A percentile compares a stretch with the other conserved stretches of the same genome.
Conservation (phyloP, 1,140 invertebrate species). For the Lysiphlebus fabarum region DNA sequence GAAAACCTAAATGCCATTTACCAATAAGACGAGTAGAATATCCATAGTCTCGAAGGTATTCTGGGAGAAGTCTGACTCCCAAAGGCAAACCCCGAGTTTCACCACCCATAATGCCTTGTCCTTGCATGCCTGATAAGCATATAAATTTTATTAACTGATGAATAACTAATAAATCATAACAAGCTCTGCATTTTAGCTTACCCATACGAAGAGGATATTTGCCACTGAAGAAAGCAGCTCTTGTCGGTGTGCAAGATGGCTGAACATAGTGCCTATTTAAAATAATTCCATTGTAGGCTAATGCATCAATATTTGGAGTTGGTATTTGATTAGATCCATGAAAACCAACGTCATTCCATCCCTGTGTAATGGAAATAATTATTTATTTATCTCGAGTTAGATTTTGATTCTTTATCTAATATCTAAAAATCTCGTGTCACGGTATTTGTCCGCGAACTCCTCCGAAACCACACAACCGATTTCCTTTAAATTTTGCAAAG, state of each 20-base stretch:
- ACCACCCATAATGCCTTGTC: slow-evolving; percentile 55
- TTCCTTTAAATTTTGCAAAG: too few species aligned
- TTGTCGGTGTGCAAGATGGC: slow-evolving; percentile 63
- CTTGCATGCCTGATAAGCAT: slow-evolving; percentile 56
- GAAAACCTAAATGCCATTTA: slow-evolving; percentile 70
- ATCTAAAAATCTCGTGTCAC: not conserved
- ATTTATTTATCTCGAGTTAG: not conserved
- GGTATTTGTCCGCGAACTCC: not conserved
- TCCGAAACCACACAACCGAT: not conserved
- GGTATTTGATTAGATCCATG: slow-evolving; percentile 69
- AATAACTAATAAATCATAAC: slow-evolving; percentile 6
- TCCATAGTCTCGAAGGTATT: slow-evolving; percentile 54
- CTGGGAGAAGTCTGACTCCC: slow-evolving; percentile 58
- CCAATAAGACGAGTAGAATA: slow-evolving; percentile 68
- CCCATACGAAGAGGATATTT: slow-evolving; percentile 69
- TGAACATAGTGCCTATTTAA: slow-evolving; percentile 66
- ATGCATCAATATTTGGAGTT: slow-evolving; percentile 66
- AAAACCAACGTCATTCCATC: slow-evolving; percentile 76
- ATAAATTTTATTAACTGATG: not conserved
- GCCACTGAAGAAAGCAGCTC: slow-evolving; percentile 66
- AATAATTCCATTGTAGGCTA: slow-evolving; percentile 66
- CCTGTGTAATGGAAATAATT: slow-evolving; percentile 51
- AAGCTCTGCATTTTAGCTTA: slow-evolving; percentile 34
- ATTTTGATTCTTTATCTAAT: too few species aligned
- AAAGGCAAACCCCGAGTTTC: slow-evolving; percentile 60